phyloP scores from a whole-genome alignment of 2,113 vertebrate genomes.

The Spea multiplicata region DNA sequence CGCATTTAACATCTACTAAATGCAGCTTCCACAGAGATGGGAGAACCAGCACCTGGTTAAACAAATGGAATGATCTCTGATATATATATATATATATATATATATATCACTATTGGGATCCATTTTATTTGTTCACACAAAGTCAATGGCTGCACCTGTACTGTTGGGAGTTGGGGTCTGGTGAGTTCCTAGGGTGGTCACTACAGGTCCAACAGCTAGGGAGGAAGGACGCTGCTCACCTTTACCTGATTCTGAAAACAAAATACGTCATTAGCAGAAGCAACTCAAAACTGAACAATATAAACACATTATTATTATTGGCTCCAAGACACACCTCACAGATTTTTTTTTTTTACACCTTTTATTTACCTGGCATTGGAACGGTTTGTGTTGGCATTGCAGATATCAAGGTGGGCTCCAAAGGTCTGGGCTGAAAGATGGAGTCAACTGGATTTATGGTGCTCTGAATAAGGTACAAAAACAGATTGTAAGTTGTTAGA shows the following conservation, averaged over 20 bases:
- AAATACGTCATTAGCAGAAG: neutral
- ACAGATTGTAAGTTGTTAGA: neutral
- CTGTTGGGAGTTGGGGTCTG: slow-evolving; percentile 97
- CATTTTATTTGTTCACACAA: neutral
- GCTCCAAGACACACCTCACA: too few species aligned
- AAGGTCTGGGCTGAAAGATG: slow-evolving; percentile 83
- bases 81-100: too few species aligned
- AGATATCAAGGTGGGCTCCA: slow-evolving; percentile 79
- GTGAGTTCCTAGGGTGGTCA: slow-evolving; percentile 88
- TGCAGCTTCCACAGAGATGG: too few species aligned
- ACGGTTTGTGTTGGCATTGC: slow-evolving; percentile 93
- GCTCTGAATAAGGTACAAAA: slow-evolving; percentile 69
- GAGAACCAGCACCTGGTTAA: too few species aligned
- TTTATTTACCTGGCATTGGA: slow-evolving; percentile 78
- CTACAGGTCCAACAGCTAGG: slow-evolving; percentile 85
- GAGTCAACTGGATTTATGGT: slow-evolving; percentile 98
- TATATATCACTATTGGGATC: too few species aligned
- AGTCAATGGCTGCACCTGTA: slow-evolving; percentile 76
- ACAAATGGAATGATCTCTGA: too few species aligned
- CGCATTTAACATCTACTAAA: too few species aligned
- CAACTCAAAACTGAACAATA: too few species aligned
- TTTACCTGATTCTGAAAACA: slow-evolving; percentile 84
- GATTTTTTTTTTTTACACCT: too few species aligned
- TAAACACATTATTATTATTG: too few species aligned
- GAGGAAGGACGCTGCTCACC: slow-evolving; percentile 95